Evolutionary conservation across 2,113 vertebrate species (phyloP).

Genomic region (Azemiops feae): DNA sequence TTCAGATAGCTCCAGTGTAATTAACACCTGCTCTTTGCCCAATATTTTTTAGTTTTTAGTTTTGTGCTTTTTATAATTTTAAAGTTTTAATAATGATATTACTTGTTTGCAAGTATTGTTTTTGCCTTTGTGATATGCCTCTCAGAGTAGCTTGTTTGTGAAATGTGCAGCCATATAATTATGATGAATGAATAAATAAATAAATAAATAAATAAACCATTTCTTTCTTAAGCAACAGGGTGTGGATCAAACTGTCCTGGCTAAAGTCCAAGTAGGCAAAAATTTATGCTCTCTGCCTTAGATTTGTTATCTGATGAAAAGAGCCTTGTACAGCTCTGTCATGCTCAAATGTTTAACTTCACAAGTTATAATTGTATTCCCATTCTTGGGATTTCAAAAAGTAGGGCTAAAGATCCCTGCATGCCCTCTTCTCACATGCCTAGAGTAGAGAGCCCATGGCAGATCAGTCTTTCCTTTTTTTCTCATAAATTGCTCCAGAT

Average conservation of each 20-base stretch:
- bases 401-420: background rate
- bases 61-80: background rate
- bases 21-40: background rate
- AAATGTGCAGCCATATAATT: background rate
- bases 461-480: background rate
- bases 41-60: background rate
- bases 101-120: background rate
- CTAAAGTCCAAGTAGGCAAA: slow-evolving; percentile 10
- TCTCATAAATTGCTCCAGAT: background rate
- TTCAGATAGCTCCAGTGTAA: background rate
- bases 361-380: background rate
- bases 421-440: background rate
- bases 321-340: background rate
- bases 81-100: background rate
- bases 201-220: background rate
- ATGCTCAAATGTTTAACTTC: background rate
- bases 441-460: background rate
- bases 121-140: background rate
- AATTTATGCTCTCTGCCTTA: background rate
- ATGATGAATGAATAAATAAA: background rate
- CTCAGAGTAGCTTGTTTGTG: background rate
- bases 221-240: background rate
- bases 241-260: background rate
- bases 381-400: background rate
- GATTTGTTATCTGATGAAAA: background rate